Evolutionary conservation across 2,797 vertebrate species (phyloP).

Genomic region (Dipus sagitta): DNA sequence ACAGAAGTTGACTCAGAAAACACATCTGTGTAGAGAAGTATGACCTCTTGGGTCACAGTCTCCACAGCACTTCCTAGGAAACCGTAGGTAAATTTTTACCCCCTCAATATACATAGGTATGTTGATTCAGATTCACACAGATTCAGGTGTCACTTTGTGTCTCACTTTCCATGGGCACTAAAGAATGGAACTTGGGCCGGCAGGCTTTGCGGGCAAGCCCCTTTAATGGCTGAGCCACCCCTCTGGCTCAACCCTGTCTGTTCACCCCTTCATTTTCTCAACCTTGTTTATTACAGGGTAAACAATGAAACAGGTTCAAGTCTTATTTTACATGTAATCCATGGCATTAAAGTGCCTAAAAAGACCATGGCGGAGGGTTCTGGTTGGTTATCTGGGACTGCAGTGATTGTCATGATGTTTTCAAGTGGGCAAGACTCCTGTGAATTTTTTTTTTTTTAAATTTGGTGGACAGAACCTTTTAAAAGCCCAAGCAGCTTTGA

Average conservation of each 20-base stretch:
- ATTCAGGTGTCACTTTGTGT: no score
- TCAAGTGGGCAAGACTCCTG: neutral
- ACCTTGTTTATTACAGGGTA: neutral
- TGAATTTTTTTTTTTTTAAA: neutral
- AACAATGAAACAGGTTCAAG: neutral
- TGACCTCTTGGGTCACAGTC: no score
- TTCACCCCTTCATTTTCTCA: neutral
- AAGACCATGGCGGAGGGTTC: neutral
- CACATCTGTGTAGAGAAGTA: neutral
- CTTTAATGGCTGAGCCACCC: no score
- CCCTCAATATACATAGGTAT: neutral
- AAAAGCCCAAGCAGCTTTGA: neutral
- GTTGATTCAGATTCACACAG: no score
- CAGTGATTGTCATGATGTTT: neutral
- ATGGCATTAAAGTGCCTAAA: neutral
- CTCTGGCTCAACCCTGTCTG: neutral
- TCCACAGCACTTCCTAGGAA: neutral
- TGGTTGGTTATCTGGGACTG: neutral
- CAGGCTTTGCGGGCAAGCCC: no score
- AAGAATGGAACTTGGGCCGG: no score
- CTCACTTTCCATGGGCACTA: no score
- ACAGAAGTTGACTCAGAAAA: neutral
- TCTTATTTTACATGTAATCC: neutral
- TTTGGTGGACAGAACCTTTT: neutral
- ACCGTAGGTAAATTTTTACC: neutral